Conservation (phyloP, 2,113 vertebrate genomes). For the Trochalopteron elliotii region DNA sequence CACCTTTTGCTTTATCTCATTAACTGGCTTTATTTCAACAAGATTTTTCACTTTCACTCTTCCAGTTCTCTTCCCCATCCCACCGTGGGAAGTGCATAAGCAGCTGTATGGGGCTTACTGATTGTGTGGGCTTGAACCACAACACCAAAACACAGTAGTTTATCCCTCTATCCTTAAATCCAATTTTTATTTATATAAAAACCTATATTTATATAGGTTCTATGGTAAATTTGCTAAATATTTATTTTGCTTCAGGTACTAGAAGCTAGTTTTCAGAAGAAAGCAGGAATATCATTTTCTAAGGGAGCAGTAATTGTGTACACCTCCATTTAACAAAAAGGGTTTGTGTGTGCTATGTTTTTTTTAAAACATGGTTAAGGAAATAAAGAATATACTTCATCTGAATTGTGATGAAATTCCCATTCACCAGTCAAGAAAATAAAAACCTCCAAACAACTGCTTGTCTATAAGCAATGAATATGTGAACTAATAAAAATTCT, state of each 20-base stretch:
- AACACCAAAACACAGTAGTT: background rate
- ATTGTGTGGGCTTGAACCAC: background rate
- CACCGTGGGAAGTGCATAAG: fast-evolving
- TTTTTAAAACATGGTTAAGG: background rate
- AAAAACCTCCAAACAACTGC: background rate
- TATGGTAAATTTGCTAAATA: background rate
- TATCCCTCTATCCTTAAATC: background rate
- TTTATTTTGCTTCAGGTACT: background rate
- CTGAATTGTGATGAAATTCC: background rate
- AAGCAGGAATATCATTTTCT: background rate
- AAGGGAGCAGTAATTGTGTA: background rate
- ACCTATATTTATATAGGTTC: background rate
- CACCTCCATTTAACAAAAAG: background rate
- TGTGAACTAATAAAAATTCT: background rate
- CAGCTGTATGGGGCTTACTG: background rate
- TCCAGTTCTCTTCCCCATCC: background rate
- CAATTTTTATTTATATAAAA: background rate
- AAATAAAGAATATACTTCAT: background rate
- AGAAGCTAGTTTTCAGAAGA: background rate
- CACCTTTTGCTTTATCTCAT: background rate
- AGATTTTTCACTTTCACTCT: background rate
- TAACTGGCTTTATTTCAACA: background rate
- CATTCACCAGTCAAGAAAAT: background rate
- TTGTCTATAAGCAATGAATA: background rate
- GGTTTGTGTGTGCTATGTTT: background rate